Percentiles rank a stretch among this genome's conserved stretches.
These are phyloP conservation scores for Centroberyx gerrardi DNA, from an alignment of 2,797 vertebrate genomes.

Conservation along the genomic window DNA sequence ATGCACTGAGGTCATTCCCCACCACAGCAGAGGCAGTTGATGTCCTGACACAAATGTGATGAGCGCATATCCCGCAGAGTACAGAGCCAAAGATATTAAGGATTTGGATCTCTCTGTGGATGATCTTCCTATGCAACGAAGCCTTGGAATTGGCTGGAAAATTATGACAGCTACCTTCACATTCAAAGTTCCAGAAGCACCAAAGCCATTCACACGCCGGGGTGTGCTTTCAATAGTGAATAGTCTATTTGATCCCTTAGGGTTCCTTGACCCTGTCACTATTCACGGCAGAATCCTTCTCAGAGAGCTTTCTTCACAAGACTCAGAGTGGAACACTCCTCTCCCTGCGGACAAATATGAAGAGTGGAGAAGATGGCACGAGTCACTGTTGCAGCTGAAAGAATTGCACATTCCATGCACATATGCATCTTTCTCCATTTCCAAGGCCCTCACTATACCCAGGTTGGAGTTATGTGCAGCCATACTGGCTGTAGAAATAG, in stretches of 20 bases:
- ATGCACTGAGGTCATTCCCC: not conserved
- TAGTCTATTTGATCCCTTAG: not conserved
- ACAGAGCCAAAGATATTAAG: not conserved
- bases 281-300: not conserved
- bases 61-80: too few relatives aligned
- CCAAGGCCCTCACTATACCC: not conserved
- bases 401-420: too few relatives aligned
- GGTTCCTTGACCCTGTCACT: not conserved
- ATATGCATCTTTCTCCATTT: not conserved
- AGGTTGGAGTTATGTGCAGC: slow-evolving; percentile 8
- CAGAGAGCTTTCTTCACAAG: not conserved
- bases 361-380: not conserved
- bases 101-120: not conserved
- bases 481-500: slow-evolving; percentile 3
- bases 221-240: slow-evolving; percentile 2
- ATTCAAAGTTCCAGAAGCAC: not conserved
- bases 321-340: not conserved
- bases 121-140: not conserved
- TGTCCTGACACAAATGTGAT: not conserved
- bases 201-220: not conserved
- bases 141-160: not conserved
- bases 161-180: not conserved
- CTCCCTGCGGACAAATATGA: not conserved
- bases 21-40: not conserved
- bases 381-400: not conserved